These are phyloP conservation scores for Gastrophryne carolinensis DNA, from an alignment of 2,797 vertebrate species.

Conservation along the genomic window DNA sequence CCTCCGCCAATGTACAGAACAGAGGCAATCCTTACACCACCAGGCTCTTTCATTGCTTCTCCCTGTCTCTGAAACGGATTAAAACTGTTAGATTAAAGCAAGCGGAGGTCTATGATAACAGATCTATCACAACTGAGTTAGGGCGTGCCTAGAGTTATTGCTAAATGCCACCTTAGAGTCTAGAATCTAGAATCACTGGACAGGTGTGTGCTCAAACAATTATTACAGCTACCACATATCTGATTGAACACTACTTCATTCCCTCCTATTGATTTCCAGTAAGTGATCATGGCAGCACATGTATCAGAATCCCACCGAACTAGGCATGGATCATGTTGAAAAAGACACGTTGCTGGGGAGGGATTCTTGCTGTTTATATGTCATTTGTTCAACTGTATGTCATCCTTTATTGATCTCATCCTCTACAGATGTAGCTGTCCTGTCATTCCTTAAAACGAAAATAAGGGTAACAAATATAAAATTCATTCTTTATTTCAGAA, in stretches of 20 bases:
- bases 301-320: neutral
- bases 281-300: neutral
- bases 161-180: slow-evolving; percentile 24
- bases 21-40: too few species aligned
- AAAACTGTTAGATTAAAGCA: neutral
- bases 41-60: neutral
- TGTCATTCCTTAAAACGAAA: too few species aligned
- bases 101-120: neutral
- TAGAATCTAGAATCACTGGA: neutral
- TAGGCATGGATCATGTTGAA: neutral
- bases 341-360: slow-evolving; percentile 1
- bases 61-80: neutral
- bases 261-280: slow-evolving; percentile 10
- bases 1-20: neutral
- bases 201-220: neutral
- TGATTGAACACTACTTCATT: neutral
- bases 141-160: neutral
- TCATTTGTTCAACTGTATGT: too few species aligned
- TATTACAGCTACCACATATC: too few species aligned
- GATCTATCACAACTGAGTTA: neutral
- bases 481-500: too few species aligned
- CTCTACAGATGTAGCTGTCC: too few species aligned
- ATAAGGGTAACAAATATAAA: too few species aligned
- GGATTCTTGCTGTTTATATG: too few species aligned
- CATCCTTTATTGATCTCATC: too few species aligned